Evolutionary conservation across 2,797 vertebrate species (phyloP).

Genomic region (Syngnathus rostellatus): DNA sequence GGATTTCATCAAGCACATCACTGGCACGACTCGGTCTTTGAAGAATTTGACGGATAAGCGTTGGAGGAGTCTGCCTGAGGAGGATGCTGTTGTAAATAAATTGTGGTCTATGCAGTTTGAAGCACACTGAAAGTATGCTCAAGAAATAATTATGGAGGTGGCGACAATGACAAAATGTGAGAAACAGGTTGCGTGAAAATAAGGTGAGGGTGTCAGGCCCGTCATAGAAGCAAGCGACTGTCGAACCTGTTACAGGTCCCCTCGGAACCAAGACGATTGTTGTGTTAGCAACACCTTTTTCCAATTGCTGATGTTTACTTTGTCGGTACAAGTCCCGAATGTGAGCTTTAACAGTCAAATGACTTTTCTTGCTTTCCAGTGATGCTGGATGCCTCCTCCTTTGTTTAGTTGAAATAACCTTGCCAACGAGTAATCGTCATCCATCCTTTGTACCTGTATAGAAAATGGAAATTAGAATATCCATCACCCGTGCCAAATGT

Average conservation of each 20-base stretch:
- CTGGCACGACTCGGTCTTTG: conserved; percentile 39
- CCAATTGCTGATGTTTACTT: conserved; percentile 49
- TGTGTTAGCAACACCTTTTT: conserved; percentile 62
- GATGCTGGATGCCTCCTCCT: conserved; percentile 37
- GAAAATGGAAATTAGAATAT: conserved; percentile 70
- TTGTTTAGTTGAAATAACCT: conserved; percentile 57
- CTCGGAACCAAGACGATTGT: conserved; percentile 43
- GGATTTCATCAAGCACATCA: conserved; percentile 42
- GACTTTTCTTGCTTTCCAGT: conserved; percentile 21
- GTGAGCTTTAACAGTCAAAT: conserved; percentile 27
- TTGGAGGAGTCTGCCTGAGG: conserved; percentile 33
- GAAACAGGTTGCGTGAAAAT: conserved; percentile 64
- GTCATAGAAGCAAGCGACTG: conserved; percentile 48
- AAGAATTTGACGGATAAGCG: conserved; percentile 46
- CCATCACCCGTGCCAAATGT: conserved; percentile 61
- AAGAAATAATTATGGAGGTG: conserved; percentile 54
- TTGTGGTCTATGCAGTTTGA: conserved; percentile 24
- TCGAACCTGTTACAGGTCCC: conserved; percentile 46
- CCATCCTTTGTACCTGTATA: conserved; percentile 65
- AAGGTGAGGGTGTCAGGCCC: conserved; percentile 51
- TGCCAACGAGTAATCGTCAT: conserved; percentile 63
- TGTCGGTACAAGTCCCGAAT: conserved; percentile 37
- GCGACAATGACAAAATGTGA: conserved; percentile 48
- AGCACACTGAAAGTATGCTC: conserved; percentile 31
- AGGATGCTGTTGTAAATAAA: conserved; percentile 31